Evolutionary conservation across 1,140 invertebrate species (phyloP).

Genomic region (Drosophila elegans): DNA sequence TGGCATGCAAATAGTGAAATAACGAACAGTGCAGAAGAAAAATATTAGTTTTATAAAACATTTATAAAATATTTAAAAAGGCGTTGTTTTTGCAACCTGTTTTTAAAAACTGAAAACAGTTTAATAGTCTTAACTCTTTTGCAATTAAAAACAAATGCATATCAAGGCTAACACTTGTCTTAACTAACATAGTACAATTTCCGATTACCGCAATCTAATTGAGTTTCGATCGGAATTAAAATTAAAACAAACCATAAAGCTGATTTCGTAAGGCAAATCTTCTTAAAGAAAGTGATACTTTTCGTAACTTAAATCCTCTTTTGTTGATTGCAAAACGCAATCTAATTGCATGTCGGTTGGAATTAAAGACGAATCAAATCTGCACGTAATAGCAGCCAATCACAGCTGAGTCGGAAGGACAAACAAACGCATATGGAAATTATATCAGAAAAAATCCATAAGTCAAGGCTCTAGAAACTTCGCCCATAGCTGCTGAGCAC

Average conservation of each 20-base stretch:
- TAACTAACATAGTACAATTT: neutral
- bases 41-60: too few species aligned
- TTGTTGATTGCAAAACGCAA: neutral
- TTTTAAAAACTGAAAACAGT: too few species aligned
- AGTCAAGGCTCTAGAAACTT: slow-evolving; percentile 12
- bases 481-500: neutral
- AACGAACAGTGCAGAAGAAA: too few species aligned
- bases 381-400: slow-evolving; percentile 4
- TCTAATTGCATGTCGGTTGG: neutral
- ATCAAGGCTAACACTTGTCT: neutral
- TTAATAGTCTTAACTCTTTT: neutral
- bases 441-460: neutral
- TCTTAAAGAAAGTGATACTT: neutral
- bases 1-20: too few species aligned
- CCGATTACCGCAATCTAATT: neutral
- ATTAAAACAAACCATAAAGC: neutral
- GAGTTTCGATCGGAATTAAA: neutral
- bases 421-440: slow-evolving; percentile 10
- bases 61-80: too few species aligned
- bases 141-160: slow-evolving; percentile 11
- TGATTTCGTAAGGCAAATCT: neutral
- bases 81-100: too few species aligned
- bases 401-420: neutral
- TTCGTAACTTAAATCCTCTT: neutral
- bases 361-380: neutral